These are phyloP conservation scores for Ooceraea biroi DNA, from an alignment of 1,140 invertebrate species.

Conservation along the genomic window DNA sequence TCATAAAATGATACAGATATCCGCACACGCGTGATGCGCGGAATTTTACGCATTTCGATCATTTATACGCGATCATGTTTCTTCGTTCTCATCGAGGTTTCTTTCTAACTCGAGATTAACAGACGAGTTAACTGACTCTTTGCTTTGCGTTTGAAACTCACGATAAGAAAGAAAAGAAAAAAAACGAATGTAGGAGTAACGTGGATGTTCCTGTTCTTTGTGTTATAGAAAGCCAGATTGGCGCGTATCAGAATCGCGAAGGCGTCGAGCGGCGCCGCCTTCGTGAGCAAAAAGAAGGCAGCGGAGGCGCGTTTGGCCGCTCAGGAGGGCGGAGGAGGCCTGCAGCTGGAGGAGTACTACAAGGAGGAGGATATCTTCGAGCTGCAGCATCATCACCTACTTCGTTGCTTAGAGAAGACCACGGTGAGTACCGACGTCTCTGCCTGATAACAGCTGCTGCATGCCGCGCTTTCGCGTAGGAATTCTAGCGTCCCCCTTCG, in stretches of 20 bases:
- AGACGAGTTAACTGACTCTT: too few species aligned
- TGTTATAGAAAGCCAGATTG: constrained; percentile 98
- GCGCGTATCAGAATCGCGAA: constrained; percentile 99
- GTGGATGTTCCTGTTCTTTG: constrained; percentile 41
- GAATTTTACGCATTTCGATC: background rate
- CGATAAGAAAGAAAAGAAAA: background rate
- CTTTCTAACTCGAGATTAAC: too few species aligned
- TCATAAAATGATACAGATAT: constrained; percentile 17
- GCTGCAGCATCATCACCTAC: constrained; percentile 99
- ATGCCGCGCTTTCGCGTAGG: background rate
- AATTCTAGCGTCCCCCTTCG: background rate
- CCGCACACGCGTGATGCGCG: background rate
- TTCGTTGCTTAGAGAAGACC: constrained; percentile 98
- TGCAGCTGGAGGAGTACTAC: constrained; percentile 95
- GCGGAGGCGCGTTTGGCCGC: constrained; percentile 97
- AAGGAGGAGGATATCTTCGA: constrained; percentile 99
- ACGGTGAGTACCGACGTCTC: constrained; percentile 90
- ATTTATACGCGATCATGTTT: too few species aligned
- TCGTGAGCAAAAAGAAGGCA: constrained; percentile 99
- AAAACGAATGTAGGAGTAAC: background rate
- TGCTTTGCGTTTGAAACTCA: background rate
- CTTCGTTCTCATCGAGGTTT: too few species aligned
- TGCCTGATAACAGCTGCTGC: background rate
- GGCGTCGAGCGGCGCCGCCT: constrained; percentile 99
- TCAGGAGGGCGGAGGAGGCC: constrained; percentile 95